Conservation (phyloP, 1,140 invertebrate species). For the Gryon sp. region DNA sequence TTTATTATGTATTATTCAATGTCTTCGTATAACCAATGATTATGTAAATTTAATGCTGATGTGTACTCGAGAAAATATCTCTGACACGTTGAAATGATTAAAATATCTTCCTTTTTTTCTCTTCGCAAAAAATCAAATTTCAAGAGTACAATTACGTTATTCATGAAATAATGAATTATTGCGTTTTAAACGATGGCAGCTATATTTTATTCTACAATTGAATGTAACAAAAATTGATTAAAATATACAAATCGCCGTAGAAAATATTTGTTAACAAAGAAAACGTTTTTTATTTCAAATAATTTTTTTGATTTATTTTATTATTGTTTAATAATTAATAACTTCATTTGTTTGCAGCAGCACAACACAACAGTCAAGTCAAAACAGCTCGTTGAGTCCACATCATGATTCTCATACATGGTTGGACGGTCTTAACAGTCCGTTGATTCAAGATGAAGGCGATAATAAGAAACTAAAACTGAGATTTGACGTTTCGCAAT, state of each 20-base stretch:
- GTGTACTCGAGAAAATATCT: not conserved
- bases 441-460: constrained; percentile 93
- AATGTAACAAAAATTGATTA: not conserved
- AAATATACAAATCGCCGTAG: too few relatives aligned
- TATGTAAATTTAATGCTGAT: constrained; percentile 5
- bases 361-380: constrained; percentile 72
- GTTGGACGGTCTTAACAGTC: constrained; percentile 92
- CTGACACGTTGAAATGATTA: too few relatives aligned
- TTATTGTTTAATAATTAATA: constrained; percentile 21
- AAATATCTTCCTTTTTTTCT: too few relatives aligned
- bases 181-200: too few relatives aligned
- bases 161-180: not conserved
- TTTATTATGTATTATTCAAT: not conserved
- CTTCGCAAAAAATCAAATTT: not conserved
- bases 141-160: not conserved
- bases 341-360: constrained; percentile 78
- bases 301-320: constrained; percentile 21
- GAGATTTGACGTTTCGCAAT: constrained; percentile 96
- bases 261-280: too few relatives aligned
- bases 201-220: too few relatives aligned
- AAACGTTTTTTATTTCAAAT: constrained; percentile 1
- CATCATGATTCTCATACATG: constrained; percentile 81
- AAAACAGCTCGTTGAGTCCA: constrained; percentile 77
- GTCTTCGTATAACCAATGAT: constrained; percentile 3
- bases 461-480: constrained; percentile 94